phyloP scores from a whole-genome alignment of 2,797 vertebrate genomes.

The Sparus aurata region DNA sequence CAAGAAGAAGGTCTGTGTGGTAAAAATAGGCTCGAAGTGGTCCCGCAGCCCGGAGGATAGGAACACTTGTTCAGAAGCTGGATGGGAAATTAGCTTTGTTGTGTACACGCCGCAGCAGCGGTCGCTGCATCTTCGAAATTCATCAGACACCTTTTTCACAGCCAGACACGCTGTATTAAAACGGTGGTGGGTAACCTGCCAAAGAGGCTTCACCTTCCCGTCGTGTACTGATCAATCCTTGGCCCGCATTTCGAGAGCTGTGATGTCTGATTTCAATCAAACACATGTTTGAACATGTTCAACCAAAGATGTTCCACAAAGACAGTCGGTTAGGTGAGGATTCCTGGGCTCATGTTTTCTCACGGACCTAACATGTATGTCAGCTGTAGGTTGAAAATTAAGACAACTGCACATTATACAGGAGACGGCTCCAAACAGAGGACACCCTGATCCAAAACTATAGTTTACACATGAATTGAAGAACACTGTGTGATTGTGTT shows the following conservation, averaged over 20 bases:
- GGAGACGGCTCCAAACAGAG: neutral
- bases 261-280: conserved; percentile 53
- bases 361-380: conserved; percentile 6
- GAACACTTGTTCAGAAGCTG: conserved; percentile 60
- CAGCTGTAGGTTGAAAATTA: conserved; percentile 13
- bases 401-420: neutral
- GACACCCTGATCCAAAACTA: neutral
- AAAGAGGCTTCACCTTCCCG: conserved; percentile 57
- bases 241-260: conserved; percentile 45
- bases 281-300: conserved; percentile 38
- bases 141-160: conserved; percentile 64
- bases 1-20: conserved; percentile 62
- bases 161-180: conserved; percentile 49
- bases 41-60: conserved; percentile 58
- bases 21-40: conserved; percentile 75
- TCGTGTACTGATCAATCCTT: conserved; percentile 47
- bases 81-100: conserved; percentile 74
- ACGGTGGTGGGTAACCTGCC: conserved; percentile 52
- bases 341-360: neutral
- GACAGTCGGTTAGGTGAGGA: conserved; percentile 21
- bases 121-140: conserved; percentile 38
- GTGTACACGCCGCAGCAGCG: conserved; percentile 33
- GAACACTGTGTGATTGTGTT: too few species aligned
- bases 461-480: neutral
- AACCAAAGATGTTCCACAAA: conserved; percentile 34